A percentile compares a stretch with the other conserved stretches of the same genome.
Conservation (phyloP, 2,888 invertebrate genomes). For the Latheticus oryzae region DNA sequence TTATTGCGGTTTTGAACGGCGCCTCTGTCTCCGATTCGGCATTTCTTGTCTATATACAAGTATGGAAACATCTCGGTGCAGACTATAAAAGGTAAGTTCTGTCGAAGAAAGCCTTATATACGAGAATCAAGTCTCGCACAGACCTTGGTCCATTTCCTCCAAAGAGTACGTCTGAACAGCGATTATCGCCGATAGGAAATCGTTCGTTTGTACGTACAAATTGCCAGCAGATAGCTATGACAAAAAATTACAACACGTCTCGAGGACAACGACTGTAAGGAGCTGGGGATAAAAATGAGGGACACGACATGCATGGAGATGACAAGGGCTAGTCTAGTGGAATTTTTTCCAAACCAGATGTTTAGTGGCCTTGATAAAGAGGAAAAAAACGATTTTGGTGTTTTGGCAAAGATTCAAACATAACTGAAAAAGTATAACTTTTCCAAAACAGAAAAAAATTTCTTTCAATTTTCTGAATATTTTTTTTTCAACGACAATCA, state of each 20-base stretch:
- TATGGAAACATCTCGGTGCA: slow-evolving; percentile 46
- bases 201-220: too few species aligned
- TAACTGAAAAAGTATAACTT: too few species aligned
- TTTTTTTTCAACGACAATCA: too few species aligned
- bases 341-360: too few species aligned
- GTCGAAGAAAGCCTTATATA: slow-evolving; percentile 52
- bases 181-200: slow-evolving; percentile 30
- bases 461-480: too few species aligned
- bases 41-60: slow-evolving; percentile 37
- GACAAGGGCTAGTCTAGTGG: too few species aligned
- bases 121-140: slow-evolving; percentile 30
- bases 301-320: too few species aligned
- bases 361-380: too few species aligned
- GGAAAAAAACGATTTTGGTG: too few species aligned
- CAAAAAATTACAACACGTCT: slow-evolving; percentile 30
- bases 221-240: slow-evolving; percentile 18
- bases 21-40: slow-evolving; percentile 36
- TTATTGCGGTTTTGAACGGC: too few species aligned
- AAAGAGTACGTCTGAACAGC: slow-evolving; percentile 22
- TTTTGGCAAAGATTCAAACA: too few species aligned
- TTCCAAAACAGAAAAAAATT: too few species aligned
- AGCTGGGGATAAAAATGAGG: slow-evolving; percentile 25
- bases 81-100: slow-evolving; percentile 52
- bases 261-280: slow-evolving; percentile 19
- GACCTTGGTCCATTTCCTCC: slow-evolving; percentile 51